Conservation (phyloP, 2,797 vertebrate genomes). For the Capromys pilorides region DNA sequence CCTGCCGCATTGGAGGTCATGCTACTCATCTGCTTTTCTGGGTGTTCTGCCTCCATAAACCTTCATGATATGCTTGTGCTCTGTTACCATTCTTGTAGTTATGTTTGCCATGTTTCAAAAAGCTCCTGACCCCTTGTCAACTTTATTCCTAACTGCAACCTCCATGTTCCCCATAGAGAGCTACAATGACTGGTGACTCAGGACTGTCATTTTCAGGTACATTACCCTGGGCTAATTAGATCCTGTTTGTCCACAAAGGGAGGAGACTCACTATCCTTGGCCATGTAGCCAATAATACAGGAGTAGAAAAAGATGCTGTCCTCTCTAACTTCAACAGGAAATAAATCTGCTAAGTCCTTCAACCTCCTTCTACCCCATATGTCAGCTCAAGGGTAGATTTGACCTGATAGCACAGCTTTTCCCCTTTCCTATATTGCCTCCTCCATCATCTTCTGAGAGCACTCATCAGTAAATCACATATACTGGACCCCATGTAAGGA, state of each 20-base stretch:
- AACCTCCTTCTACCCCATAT: neutral
- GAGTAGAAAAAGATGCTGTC: neutral
- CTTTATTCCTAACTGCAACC: neutral
- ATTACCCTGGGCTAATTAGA: neutral
- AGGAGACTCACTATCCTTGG: neutral
- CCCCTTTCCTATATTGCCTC: neutral
- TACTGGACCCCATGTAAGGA: neutral
- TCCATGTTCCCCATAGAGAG: neutral
- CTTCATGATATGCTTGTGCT: neutral
- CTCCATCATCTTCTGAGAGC: neutral
- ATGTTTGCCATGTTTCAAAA: neutral
- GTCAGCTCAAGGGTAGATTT: neutral
- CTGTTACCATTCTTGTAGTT: neutral
- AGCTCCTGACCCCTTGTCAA: neutral
- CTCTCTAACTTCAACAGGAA: neutral
- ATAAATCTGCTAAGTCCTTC: neutral
- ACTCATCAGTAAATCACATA: neutral
- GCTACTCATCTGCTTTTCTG: neutral
- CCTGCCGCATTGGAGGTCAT: neutral
- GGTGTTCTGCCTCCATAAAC: neutral
- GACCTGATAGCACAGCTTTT: neutral
- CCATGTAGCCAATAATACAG: neutral
- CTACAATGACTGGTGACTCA: no score
- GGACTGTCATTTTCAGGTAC: neutral
- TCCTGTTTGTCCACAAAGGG: neutral